A percentile compares a stretch with the other conserved stretches of the same genome.
These are phyloP conservation scores for Epinotia demarniana DNA, from an alignment of 2,888 invertebrate species.

Conservation along the genomic window DNA sequence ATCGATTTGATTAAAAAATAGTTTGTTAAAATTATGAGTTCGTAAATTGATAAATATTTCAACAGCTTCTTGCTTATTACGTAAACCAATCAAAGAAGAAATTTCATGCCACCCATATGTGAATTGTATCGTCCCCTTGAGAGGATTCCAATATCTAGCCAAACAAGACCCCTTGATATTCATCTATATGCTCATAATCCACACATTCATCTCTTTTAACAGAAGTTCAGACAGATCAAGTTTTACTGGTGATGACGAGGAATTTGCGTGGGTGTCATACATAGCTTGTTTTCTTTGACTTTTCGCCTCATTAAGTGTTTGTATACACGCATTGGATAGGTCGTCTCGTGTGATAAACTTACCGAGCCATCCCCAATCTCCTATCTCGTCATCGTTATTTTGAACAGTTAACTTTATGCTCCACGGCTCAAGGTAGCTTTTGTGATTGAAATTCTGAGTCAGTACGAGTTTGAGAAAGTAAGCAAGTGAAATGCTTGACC, in stretches of 20 bases:
- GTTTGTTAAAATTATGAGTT: too few relatives aligned
- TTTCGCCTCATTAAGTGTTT: conserved; percentile 79
- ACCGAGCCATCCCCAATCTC: neutral
- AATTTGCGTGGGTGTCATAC: conserved; percentile 70
- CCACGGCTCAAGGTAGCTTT: neutral
- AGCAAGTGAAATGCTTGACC: conserved; percentile 58
- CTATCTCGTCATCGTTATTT: neutral
- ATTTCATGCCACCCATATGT: conserved; percentile 44
- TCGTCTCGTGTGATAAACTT: conserved; percentile 63
- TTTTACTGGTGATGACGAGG: conserved; percentile 52
- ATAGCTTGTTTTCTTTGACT: conserved; percentile 73
- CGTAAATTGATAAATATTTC: neutral
- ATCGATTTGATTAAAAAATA: too few relatives aligned
- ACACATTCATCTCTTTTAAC: neutral
- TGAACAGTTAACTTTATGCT: neutral
- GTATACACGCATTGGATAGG: conserved; percentile 72
- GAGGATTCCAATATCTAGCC: conserved; percentile 30
- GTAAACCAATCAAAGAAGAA: conserved; percentile 41
- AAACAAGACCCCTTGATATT: conserved; percentile 18
- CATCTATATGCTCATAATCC: conserved; percentile 11
- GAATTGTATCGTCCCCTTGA: conserved; percentile 44
- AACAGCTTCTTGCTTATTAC: conserved; percentile 11
- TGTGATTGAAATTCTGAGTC: neutral
- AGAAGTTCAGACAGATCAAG: conserved; percentile 42
- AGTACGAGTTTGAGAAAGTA: neutral